Percentiles rank a stretch among this genome's conserved stretches.
phyloP scores from a whole-genome alignment of 2,113 vertebrate genomes.

The Cyphomyrus discorhynchus region DNA sequence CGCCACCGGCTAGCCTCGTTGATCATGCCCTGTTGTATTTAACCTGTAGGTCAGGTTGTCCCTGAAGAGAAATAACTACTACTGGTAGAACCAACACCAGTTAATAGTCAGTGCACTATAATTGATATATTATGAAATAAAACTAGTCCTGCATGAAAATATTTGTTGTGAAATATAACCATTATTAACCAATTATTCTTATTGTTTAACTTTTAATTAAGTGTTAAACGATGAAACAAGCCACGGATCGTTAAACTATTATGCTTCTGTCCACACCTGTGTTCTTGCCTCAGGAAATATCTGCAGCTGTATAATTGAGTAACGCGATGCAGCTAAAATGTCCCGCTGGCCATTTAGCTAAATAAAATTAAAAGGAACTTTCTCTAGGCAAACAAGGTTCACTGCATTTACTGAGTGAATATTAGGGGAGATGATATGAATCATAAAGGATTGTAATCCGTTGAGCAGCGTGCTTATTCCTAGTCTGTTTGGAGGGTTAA shows the following conservation, averaged over 20 bases:
- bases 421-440: neutral
- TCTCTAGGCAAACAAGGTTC: neutral
- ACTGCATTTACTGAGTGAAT: neutral
- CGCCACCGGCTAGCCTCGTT: neutral
- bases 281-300: neutral
- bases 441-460: neutral
- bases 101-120: neutral
- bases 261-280: neutral
- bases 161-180: neutral
- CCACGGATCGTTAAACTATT: neutral
- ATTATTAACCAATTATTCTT: neutral
- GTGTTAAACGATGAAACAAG: neutral
- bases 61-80: neutral
- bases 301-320: neutral
- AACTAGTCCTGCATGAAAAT: neutral
- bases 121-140: neutral
- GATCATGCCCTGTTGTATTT: neutral
- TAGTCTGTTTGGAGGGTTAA: neutral
- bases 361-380: neutral
- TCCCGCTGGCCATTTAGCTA: neutral
- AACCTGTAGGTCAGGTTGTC: neutral
- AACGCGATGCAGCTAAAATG: neutral
- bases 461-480: neutral
- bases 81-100: neutral
- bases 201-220: neutral